phyloP scores from a whole-genome alignment of 2,797 vertebrate species.

The Sebastes trivittatus region DNA sequence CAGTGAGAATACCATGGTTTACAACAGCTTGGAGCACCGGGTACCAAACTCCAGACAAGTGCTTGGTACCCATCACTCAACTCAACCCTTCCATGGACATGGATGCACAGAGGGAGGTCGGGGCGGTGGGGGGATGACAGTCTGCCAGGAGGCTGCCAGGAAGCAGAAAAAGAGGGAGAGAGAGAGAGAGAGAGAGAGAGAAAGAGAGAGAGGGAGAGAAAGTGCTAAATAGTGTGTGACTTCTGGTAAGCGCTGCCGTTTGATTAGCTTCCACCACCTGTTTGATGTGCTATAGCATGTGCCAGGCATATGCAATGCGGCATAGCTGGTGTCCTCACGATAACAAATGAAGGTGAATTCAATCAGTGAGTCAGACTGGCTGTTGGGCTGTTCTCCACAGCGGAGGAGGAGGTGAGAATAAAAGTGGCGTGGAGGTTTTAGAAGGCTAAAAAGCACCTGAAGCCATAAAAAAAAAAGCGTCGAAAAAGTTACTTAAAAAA shows the following conservation, averaged over 20 bases:
- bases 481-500: not conserved
- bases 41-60: slow-evolving; percentile 36
- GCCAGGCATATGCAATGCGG: slow-evolving; percentile 61
- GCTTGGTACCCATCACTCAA: slow-evolving; percentile 52
- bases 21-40: slow-evolving; percentile 59
- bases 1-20: slow-evolving; percentile 41
- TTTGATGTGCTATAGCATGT: slow-evolving; percentile 47
- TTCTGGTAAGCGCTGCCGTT: slow-evolving; percentile 44
- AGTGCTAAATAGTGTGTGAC: slow-evolving; percentile 53
- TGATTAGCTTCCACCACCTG: slow-evolving; percentile 67
- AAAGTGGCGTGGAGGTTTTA: not conserved
- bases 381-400: not conserved
- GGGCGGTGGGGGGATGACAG: not conserved
- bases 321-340: slow-evolving; percentile 51
- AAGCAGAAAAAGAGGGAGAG: not conserved
- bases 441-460: not conserved
- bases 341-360: slow-evolving; percentile 69
- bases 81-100: slow-evolving; percentile 49
- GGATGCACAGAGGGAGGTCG: slow-evolving; percentile 23
- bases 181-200: not conserved
- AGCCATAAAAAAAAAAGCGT: not conserved
- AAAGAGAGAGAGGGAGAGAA: not conserved
- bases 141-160: not conserved
- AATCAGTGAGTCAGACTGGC: slow-evolving; percentile 39
- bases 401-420: not conserved